Conservation (phyloP, 2,797 vertebrate species). For the Distichodus sexfasciatus region DNA sequence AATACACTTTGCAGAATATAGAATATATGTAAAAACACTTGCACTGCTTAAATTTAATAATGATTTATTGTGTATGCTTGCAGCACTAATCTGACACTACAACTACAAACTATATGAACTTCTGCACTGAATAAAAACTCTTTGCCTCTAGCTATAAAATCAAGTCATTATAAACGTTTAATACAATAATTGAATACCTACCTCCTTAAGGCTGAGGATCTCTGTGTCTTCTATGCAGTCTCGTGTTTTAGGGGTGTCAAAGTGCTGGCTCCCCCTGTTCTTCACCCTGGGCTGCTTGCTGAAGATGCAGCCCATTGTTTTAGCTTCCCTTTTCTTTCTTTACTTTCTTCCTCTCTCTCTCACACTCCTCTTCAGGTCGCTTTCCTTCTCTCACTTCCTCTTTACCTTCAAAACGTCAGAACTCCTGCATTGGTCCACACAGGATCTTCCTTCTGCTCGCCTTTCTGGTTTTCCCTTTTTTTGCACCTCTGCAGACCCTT, state of each 20-base stretch:
- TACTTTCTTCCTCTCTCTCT: not conserved
- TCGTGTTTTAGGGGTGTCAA: slow-evolving; percentile 52
- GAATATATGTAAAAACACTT: not conserved
- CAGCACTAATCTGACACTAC: too few species aligned
- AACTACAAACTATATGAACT: too few species aligned
- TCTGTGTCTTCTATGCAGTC: slow-evolving; percentile 62
- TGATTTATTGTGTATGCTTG: too few species aligned
- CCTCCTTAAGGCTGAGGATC: slow-evolving; percentile 71
- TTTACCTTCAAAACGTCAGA: slow-evolving; percentile 2
- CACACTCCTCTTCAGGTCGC: slow-evolving; percentile 16
- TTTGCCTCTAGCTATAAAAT: not conserved
- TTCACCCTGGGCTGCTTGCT: slow-evolving; percentile 53
- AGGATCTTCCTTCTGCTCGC: slow-evolving; percentile 12
- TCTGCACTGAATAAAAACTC: not conserved
- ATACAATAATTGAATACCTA: too few species aligned
- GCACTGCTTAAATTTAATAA: not conserved
- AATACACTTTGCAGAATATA: too few species aligned
- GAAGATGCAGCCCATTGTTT: slow-evolving; percentile 74
- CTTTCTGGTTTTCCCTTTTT: not conserved
- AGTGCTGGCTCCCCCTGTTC: slow-evolving; percentile 39
- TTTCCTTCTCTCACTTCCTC: slow-evolving; percentile 51
- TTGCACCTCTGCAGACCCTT: slow-evolving; percentile 44
- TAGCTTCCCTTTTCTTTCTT: not conserved
- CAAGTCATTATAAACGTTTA: too few species aligned
- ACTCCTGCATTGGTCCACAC: not conserved